These are phyloP conservation scores for Tauraco erythrolophus DNA, from an alignment of 2,113 vertebrate genomes.

Conservation along the genomic window DNA sequence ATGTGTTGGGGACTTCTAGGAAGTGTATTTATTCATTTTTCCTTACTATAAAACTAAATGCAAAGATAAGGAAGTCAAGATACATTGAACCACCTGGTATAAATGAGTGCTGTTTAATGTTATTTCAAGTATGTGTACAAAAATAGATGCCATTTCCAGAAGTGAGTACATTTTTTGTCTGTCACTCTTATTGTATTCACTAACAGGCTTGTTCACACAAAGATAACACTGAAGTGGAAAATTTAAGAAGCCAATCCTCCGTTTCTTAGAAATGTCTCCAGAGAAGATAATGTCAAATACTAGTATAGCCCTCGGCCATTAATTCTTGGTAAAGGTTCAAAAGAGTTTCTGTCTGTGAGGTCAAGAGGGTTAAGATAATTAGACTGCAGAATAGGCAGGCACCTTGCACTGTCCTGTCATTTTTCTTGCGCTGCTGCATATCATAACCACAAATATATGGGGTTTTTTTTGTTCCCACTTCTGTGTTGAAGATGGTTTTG, in stretches of 20 bases:
- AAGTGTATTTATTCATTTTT: neutral
- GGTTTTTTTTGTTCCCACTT: neutral
- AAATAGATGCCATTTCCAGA: constrained; percentile 33
- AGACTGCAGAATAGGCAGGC: neutral
- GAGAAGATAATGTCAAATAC: neutral
- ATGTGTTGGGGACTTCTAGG: neutral
- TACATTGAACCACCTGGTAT: accelerated
- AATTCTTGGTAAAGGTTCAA: neutral
- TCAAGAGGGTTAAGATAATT: neutral
- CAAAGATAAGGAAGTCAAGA: neutral
- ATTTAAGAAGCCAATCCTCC: neutral
- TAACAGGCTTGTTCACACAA: neutral
- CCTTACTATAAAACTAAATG: neutral
- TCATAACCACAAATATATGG: neutral
- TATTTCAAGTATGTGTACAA: neutral
- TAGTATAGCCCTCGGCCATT: neutral
- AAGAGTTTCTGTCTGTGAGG: neutral
- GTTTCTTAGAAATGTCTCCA: neutral
- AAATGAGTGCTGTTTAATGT: neutral
- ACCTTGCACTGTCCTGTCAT: neutral
- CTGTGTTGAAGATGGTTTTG: neutral
- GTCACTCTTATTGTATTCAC: neutral
- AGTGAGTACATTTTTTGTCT: neutral
- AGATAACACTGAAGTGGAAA: neutral
- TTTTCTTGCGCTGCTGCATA: neutral